These are phyloP conservation scores for Rugalucina vietnamica DNA, from an alignment of 2,888 invertebrate species.

Conservation along the genomic window DNA sequence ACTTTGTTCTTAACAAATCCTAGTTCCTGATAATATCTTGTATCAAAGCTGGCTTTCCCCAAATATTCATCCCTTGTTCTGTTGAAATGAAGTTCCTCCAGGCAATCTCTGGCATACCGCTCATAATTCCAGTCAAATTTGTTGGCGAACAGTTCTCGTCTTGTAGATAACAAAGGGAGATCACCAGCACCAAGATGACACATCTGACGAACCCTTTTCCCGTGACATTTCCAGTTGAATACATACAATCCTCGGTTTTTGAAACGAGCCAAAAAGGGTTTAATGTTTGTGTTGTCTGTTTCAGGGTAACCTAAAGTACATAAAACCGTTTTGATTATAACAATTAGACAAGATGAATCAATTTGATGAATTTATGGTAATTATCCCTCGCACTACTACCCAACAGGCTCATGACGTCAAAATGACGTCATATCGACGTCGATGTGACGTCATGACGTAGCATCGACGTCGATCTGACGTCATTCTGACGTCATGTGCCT, in stretches of 20 bases:
- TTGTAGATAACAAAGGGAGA: conserved; percentile 69
- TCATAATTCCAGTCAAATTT: conserved; percentile 79
- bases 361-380: too few relatives aligned
- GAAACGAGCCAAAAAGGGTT: conserved; percentile 77
- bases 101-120: conserved; percentile 76
- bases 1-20: conserved; percentile 70
- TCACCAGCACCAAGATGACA: conserved; percentile 81
- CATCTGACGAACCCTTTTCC: conserved; percentile 75
- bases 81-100: conserved; percentile 75
- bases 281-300: conserved; percentile 61
- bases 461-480: too few relatives aligned
- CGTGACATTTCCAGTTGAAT: conserved; percentile 73
- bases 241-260: conserved; percentile 77
- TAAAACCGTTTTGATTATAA: too few relatives aligned
- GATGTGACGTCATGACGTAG: too few relatives aligned
- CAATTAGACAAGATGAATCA: too few relatives aligned
- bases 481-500: too few relatives aligned
- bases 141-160: conserved; percentile 81
- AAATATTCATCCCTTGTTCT: conserved; percentile 70
- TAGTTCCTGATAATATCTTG: conserved; percentile 65
- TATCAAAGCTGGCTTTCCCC: conserved; percentile 62
- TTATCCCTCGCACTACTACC: too few relatives aligned
- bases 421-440: too few relatives aligned
- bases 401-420: too few relatives aligned
- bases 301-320: conserved; percentile 77